These are phyloP conservation scores for Dolomedes plantarius DNA, from an alignment of 2,888 invertebrate species.

Conservation along the genomic window DNA sequence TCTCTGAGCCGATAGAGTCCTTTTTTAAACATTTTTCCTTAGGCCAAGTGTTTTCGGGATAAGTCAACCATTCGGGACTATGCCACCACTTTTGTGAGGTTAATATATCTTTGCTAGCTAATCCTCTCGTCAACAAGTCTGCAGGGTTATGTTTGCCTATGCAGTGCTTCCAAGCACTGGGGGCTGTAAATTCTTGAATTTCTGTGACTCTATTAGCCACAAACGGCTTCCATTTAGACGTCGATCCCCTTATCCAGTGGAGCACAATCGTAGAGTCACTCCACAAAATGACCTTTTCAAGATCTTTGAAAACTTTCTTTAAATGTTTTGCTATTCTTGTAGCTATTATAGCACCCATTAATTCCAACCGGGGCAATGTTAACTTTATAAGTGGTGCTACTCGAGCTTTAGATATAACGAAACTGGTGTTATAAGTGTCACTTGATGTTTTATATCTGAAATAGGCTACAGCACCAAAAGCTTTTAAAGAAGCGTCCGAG, in stretches of 20 bases:
- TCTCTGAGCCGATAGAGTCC: not conserved
- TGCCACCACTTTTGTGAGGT: not conserved
- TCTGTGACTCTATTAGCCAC: not conserved
- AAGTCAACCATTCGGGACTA: not conserved
- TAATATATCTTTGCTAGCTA: not conserved
- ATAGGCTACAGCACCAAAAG: not conserved
- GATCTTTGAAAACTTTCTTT: not conserved
- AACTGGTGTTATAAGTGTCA: not conserved
- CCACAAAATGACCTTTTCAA: not conserved
- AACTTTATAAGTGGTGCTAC: not conserved
- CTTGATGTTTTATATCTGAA: not conserved
- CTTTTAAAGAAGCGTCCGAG: not conserved
- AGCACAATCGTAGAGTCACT: not conserved
- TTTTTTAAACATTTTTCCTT: not conserved
- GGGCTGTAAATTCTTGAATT: not conserved
- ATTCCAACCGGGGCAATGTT: not conserved
- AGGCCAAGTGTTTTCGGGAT: not conserved
- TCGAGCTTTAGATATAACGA: not conserved
- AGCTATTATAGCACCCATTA: not conserved
- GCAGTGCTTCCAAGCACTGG: not conserved
- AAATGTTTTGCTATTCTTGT: not conserved
- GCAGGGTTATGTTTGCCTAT: not conserved
- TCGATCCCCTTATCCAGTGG: not conserved
- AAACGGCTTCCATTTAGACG: not conserved
- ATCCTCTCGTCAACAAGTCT: not conserved